Conservation (phyloP, 2,113 vertebrate genomes). For the Machaerirhynchus nigripectus region DNA sequence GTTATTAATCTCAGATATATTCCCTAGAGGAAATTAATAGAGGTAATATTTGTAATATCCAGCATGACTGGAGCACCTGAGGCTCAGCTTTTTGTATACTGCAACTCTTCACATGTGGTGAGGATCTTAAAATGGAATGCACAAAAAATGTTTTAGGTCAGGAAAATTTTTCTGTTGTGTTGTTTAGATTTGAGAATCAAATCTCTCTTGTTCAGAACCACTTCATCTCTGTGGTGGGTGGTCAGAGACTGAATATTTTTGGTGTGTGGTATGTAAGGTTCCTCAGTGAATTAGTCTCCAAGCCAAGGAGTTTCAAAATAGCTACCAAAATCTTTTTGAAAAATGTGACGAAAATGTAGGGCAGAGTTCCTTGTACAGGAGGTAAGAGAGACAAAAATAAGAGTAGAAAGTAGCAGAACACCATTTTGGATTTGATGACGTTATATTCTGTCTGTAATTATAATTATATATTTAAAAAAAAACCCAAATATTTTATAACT, state of each 20-base stretch:
- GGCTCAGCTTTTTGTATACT: background rate
- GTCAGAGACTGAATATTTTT: background rate
- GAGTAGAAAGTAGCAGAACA: background rate
- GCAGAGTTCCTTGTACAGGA: background rate
- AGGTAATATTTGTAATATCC: background rate
- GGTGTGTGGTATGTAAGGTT: background rate
- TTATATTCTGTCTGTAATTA: background rate
- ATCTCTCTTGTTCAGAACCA: background rate
- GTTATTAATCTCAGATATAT: background rate
- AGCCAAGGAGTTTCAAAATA: background rate
- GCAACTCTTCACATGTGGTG: background rate
- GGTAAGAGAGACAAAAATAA: background rate
- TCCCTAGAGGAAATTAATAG: background rate
- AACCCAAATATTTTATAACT: background rate
- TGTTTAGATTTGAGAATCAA: background rate
- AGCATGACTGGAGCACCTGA: background rate
- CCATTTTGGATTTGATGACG: background rate
- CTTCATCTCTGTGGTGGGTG: background rate
- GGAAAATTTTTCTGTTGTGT: background rate
- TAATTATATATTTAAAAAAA: background rate
- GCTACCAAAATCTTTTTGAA: background rate
- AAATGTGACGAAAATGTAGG: background rate
- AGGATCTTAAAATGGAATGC: background rate
- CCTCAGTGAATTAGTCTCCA: background rate
- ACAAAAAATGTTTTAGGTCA: background rate